Base-by-base conservation (phyloP, 1,140 invertebrate genomes). In the Drosophila ambigua region DNA sequence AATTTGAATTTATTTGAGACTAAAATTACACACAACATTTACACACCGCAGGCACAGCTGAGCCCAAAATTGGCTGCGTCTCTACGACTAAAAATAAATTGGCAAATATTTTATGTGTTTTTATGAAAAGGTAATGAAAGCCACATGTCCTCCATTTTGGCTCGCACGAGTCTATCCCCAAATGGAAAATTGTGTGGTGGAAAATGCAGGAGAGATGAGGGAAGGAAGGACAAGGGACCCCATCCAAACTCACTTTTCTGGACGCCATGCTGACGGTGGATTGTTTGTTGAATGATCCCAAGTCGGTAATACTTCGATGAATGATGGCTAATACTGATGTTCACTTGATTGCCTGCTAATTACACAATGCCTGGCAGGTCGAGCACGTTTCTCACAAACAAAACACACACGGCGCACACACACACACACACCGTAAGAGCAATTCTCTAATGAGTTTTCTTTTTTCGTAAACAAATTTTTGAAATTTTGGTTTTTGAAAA, bases 1-100 rank as follows among this genome's bases (percentile, higher is more conserved):
- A 88, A 83, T 79, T 88, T 73, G 59, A 88, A 88, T 88, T 88
- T 88, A 88, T 88, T 77, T 77, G 72, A 67, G 79, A 88, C 83
- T 88, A 88, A 82, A 80, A 69, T 79, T 69, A 76, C 75, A 87
- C 77, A 48, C 55, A 72, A 79, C 60, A 72, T 69, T 71, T 58
- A 69, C 59, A 77, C 54, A 46, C n/a, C 66, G 31, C 62, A 53
- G 45, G 43, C 31, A 59, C 49, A 73, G 65, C 55, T 52, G 62
- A 50, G 48, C 48, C 20, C 20, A 62, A 68, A 77, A 63, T 44
- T 79, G 55, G 57, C 49, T 41, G 54, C 46, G 51, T 39, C 49
- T 24, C 15, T 20, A 31, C 16, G 62, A 65, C 82, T 87, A 87
- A 72, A 87, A 87, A 87, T 87, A 87, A 88, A 69, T 79, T 83